Conservation (phyloP, 2,888 invertebrate genomes). For the Idaea biselata region DNA sequence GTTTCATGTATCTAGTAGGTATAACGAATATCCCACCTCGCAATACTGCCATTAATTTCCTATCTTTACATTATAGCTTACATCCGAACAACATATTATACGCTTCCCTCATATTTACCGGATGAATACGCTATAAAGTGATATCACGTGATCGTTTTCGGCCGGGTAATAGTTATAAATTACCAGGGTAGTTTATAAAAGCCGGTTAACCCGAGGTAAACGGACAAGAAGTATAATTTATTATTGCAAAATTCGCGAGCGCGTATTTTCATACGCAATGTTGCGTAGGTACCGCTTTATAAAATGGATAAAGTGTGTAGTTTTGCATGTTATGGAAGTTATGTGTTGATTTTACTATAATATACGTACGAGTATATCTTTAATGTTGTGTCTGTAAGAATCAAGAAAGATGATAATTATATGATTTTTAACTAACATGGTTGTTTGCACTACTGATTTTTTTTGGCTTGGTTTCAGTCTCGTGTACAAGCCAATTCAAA, state of each 20-base stretch:
- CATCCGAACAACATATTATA: conserved; percentile 56
- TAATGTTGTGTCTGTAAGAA: conserved; percentile 3
- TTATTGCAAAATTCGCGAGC: conserved; percentile 74
- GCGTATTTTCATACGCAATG: conserved; percentile 70
- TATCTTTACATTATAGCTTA: conserved; percentile 45
- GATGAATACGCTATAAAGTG: conserved; percentile 77
- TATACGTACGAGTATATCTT: conserved; percentile 21
- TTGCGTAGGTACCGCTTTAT: conserved; percentile 36
- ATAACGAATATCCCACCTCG: conserved; percentile 25
- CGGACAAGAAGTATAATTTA: conserved; percentile 78
- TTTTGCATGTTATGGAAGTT: background rate
- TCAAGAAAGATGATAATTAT: too few relatives aligned
- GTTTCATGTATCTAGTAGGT: background rate
- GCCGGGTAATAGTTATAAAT: conserved; percentile 80
- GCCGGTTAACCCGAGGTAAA: conserved; percentile 80
- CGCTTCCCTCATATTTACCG: conserved; percentile 73
- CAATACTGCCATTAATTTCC: conserved; percentile 30
- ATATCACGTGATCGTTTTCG: conserved; percentile 79
- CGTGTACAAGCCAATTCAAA: too few relatives aligned
- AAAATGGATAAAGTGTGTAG: conserved; percentile 14
- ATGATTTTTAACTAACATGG: too few relatives aligned
- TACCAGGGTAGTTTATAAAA: conserved; percentile 80
- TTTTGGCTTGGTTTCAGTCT: too few relatives aligned
- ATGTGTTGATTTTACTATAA: background rate
- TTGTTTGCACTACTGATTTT: too few relatives aligned